Evolutionary conservation across 2,888 invertebrate species (phyloP).

Genomic region (Tipula vernalis): DNA sequence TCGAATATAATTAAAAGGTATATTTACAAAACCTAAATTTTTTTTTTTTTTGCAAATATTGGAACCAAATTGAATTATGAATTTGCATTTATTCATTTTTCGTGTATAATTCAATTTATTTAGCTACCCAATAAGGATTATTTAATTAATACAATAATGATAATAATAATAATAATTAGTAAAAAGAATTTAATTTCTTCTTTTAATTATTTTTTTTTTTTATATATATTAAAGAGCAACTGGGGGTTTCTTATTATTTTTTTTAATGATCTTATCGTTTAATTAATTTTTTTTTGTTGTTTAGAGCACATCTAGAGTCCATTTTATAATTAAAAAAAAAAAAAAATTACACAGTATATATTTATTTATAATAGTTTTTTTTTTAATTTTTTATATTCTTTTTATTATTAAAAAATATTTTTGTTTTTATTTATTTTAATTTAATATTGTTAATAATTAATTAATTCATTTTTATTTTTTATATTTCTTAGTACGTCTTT

Average conservation of each 20-base stretch:
- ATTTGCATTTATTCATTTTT: not conserved
- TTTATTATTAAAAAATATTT: not conserved
- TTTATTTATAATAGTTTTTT: not conserved
- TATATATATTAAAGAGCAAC: not conserved
- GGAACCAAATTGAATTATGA: not conserved
- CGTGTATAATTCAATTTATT: not conserved
- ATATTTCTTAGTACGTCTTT: not conserved
- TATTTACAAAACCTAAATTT: not conserved
- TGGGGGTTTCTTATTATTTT: not conserved
- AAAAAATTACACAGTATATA: not conserved
- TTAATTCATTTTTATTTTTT: slow-evolving; percentile 1
- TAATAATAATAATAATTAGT: not conserved
- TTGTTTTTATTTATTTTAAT: not conserved
- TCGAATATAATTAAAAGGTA: not conserved
- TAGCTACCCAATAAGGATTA: not conserved
- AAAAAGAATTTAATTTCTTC: not conserved
- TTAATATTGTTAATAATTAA: not conserved
- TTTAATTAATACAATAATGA: not conserved
- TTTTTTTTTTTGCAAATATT: not conserved
- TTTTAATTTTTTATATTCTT: not conserved
- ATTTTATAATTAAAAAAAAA: not conserved
- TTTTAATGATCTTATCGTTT: not conserved
- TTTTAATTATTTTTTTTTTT: not conserved
- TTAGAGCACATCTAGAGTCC: slow-evolving; percentile 11
- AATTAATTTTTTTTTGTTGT: not conserved